These are phyloP conservation scores for Carduelis carduelis DNA, from an alignment of 2,797 vertebrate species.

Conservation along the genomic window DNA sequence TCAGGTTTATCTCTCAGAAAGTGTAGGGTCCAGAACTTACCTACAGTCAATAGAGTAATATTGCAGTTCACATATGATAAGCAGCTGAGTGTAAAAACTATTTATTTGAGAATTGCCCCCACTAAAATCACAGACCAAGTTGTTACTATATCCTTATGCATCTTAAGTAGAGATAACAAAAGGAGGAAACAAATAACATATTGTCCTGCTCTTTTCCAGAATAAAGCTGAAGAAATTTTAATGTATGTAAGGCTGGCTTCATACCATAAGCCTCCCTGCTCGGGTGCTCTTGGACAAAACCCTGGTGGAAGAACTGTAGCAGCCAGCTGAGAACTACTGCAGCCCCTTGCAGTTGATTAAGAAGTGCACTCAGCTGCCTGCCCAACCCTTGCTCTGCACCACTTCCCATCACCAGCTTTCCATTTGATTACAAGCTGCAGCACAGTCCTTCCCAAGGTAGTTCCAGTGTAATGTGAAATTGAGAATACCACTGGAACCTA, in stretches of 20 bases:
- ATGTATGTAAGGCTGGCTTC: conserved; percentile 80
- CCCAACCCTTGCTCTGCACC: background rate
- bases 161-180: background rate
- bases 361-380: background rate
- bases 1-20: background rate
- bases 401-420: background rate
- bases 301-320: background rate
- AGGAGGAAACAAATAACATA: background rate
- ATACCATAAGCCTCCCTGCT: conserved; percentile 71
- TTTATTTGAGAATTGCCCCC: background rate
- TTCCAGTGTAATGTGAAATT: background rate
- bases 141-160: background rate
- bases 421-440: background rate
- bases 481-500: background rate
- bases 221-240: conserved; percentile 79
- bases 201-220: conserved; percentile 72
- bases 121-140: background rate
- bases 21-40: background rate
- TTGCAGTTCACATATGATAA: background rate
- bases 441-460: background rate
- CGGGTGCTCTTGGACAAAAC: background rate
- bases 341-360: background rate
- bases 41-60: background rate
- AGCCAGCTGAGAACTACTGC: background rate
- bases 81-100: background rate